Evolutionary conservation across 2,888 invertebrate species (phyloP).

Genomic region (Leptothorax acervorum): DNA sequence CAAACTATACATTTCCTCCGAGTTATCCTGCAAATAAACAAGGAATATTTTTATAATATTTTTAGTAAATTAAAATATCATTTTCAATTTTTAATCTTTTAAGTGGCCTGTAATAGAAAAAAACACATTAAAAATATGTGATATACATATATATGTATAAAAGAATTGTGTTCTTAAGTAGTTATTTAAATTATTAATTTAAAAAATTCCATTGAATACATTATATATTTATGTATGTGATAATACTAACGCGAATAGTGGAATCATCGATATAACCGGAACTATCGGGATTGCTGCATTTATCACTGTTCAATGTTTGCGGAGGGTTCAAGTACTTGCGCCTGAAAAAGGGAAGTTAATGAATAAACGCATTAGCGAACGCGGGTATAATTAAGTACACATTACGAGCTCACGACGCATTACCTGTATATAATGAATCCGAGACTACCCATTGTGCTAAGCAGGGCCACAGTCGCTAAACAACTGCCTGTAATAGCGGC

Average conservation of each 20-base stretch:
- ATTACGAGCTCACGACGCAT: conserved; percentile 38
- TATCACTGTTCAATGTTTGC: conserved; percentile 91
- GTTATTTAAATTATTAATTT: background rate
- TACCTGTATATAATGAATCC: conserved; percentile 84
- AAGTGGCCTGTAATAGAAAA: background rate
- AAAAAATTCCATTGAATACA: background rate
- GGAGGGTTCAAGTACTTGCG: conserved; percentile 93
- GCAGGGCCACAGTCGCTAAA: conserved; percentile 80
- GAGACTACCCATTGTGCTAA: conserved; percentile 82
- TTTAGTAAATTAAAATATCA: background rate
- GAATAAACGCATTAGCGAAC: conserved; percentile 11
- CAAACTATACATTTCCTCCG: conserved; percentile 97
- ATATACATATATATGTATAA: background rate
- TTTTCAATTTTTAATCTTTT: background rate
- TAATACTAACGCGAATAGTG: conserved; percentile 91
- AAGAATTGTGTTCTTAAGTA: background rate
- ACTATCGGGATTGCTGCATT: conserved; percentile 94
- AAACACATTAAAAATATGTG: background rate
- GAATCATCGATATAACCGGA: conserved; percentile 95
- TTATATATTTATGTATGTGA: background rate
- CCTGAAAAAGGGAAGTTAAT: conserved; percentile 80
- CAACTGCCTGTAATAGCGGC: conserved; percentile 83
- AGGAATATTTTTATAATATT: conserved; percentile 63
- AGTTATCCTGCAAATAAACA: conserved; percentile 91
- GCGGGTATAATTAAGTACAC: conserved; percentile 1